These are phyloP conservation scores for Cheilosia vulpina DNA, from an alignment of 2,888 invertebrate species.

Conservation along the genomic window DNA sequence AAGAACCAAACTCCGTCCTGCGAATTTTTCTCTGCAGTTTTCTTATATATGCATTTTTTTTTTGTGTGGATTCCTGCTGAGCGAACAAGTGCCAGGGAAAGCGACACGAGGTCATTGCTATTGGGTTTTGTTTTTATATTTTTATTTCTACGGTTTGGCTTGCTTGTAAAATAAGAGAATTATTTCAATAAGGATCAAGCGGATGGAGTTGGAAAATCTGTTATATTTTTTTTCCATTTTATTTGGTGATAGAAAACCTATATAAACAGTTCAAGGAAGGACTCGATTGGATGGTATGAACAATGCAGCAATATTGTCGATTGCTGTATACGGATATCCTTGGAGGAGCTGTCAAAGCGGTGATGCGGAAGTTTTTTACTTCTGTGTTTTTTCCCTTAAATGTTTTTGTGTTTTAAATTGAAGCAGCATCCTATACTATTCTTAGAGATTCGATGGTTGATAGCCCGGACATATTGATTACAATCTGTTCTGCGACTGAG, in stretches of 20 bases:
- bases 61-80: constrained; percentile 13
- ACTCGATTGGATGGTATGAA: constrained; percentile 22
- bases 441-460: not conserved
- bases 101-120: constrained; percentile 62
- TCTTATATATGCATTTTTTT: not conserved
- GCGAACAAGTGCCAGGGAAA: constrained; percentile 49
- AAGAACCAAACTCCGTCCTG: constrained; percentile 17
- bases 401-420: constrained; percentile 2
- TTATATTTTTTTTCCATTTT: constrained; percentile 15
- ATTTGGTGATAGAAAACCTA: constrained; percentile 23
- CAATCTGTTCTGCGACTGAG: not conserved
- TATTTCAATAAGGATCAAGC: constrained; percentile 34
- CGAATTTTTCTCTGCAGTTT: constrained; percentile 11
- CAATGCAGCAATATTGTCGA: constrained; percentile 35
- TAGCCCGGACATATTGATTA: not conserved
- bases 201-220: constrained; percentile 6
- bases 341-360: constrained; percentile 8
- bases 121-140: constrained; percentile 26
- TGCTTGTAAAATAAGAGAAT: constrained; percentile 36
- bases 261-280: constrained; percentile 46
- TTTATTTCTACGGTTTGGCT: not conserved
- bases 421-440: not conserved
- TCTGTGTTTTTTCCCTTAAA: not conserved
- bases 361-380: not conserved
- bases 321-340: constrained; percentile 40